Conservation (phyloP, 2,797 vertebrate species). For the Pseudocheirus occidentalis region DNA sequence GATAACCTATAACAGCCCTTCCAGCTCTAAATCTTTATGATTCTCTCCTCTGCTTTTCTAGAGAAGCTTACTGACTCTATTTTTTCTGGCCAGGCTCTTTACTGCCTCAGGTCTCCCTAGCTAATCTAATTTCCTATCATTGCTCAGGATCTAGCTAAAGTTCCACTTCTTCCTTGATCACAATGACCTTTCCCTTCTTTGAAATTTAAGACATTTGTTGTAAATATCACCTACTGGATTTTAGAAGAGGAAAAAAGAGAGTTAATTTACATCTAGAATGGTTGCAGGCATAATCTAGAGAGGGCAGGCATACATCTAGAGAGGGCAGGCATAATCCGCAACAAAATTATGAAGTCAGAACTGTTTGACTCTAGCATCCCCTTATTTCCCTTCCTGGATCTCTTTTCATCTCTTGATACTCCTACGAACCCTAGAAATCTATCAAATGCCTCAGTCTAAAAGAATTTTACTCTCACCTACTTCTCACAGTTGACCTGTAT, state of each 20-base stretch:
- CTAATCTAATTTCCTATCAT: not conserved
- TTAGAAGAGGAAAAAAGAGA: not conserved
- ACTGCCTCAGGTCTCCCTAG: not conserved
- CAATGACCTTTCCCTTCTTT: not conserved
- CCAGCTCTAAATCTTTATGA: conserved; percentile 56
- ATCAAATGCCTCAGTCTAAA: not conserved
- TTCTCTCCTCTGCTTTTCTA: conserved; percentile 25
- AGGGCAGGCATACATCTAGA: not conserved
- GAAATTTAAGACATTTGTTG: not conserved
- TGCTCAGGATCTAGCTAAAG: not conserved
- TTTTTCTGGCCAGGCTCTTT: not conserved
- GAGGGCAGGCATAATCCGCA: not conserved
- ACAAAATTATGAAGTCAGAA: not conserved
- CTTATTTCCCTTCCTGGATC: not conserved
- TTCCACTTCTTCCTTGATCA: conserved; percentile 9
- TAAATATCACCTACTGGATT: not conserved
- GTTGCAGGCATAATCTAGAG: too few species aligned
- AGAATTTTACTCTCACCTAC: not conserved
- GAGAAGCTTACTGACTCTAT: not conserved
- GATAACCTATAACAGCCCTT: not conserved
- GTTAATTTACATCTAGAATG: not conserved
- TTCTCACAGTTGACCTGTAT: not conserved
- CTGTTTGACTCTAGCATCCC: not conserved
- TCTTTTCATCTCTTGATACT: not conserved
- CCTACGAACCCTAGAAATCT: not conserved